Conservation (phyloP, 1,140 invertebrate species). For the Drosophila santomea region DNA sequence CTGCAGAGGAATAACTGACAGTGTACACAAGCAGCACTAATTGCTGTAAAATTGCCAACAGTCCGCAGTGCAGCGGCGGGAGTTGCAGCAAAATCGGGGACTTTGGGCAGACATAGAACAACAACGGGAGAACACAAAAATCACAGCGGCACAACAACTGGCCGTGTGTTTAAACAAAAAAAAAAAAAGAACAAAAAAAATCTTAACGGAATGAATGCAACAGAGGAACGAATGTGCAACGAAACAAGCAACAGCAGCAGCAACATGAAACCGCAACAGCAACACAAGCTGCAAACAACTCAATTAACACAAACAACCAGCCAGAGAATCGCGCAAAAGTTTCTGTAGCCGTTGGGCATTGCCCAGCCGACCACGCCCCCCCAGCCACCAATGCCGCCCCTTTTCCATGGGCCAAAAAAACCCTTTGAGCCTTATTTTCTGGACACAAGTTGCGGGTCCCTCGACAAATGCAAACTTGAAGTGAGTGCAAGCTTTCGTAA, state of each 20-base stretch:
- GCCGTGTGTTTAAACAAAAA: slow-evolving; percentile 16
- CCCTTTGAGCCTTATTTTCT: slow-evolving; percentile 14
- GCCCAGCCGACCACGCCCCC: slow-evolving; percentile 25
- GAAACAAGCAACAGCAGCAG: slow-evolving; percentile 37
- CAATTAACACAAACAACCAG: slow-evolving; percentile 68
- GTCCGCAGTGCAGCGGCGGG: background rate
- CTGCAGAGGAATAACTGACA: slow-evolving; percentile 66
- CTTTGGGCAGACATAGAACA: slow-evolving; percentile 43
- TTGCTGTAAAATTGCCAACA: slow-evolving; percentile 71
- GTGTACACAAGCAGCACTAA: slow-evolving; percentile 75
- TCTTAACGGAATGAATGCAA: slow-evolving; percentile 58
- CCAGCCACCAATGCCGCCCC: slow-evolving; percentile 22
- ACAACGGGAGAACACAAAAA: slow-evolving; percentile 56
- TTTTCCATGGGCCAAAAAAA: background rate
- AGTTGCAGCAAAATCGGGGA: background rate
- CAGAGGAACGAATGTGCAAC: slow-evolving; percentile 23
- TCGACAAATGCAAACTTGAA: slow-evolving; percentile 21
- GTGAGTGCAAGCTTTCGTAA: no score
- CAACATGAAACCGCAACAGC: slow-evolving; percentile 44
- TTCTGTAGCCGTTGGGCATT: slow-evolving; percentile 22
- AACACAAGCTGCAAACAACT: slow-evolving; percentile 64
- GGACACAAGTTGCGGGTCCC: slow-evolving; percentile 9
- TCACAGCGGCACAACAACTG: slow-evolving; percentile 22
- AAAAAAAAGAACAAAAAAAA: slow-evolving; percentile 12
- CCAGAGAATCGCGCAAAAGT: slow-evolving; percentile 40